Conservation (phyloP, 2,797 vertebrate genomes). For the Tangara arthus region DNA sequence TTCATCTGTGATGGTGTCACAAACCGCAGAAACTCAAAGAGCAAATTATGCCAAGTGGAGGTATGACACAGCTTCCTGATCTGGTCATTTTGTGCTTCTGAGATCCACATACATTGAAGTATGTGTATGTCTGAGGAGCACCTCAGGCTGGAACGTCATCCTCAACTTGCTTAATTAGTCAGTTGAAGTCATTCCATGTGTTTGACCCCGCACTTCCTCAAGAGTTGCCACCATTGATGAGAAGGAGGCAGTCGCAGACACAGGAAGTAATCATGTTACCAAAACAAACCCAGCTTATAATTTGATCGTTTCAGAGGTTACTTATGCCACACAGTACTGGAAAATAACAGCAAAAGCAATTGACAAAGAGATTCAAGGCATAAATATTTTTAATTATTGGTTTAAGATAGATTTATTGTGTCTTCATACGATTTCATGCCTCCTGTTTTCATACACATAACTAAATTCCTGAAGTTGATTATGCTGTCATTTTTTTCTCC, state of each 20-base stretch:
- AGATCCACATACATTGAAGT: neutral
- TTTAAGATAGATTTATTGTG: neutral
- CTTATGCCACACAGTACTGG: neutral
- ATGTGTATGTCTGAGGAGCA: neutral
- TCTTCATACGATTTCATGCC: neutral
- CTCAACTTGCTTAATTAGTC: neutral
- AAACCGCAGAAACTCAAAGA: neutral
- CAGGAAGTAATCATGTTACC: constrained; percentile 13
- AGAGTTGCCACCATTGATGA: neutral
- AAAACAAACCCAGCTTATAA: neutral
- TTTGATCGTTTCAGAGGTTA: neutral
- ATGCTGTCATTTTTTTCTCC: neutral
- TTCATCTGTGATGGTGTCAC: neutral
- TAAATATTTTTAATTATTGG: neutral
- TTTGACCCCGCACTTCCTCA: constrained; percentile 29
- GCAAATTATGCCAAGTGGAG: constrained; percentile 19
- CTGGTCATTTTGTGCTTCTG: neutral
- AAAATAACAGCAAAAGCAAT: neutral
- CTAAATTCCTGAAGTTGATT: neutral
- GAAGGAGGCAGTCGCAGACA: constrained; percentile 11
- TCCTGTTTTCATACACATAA: neutral
- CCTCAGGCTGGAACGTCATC: neutral
- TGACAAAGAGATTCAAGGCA: neutral
- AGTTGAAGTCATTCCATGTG: neutral
- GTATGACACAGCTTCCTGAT: constrained; percentile 42